Base-by-base conservation (phyloP, 2,113 vertebrate genomes). In the Ceyx margarethae region DNA sequence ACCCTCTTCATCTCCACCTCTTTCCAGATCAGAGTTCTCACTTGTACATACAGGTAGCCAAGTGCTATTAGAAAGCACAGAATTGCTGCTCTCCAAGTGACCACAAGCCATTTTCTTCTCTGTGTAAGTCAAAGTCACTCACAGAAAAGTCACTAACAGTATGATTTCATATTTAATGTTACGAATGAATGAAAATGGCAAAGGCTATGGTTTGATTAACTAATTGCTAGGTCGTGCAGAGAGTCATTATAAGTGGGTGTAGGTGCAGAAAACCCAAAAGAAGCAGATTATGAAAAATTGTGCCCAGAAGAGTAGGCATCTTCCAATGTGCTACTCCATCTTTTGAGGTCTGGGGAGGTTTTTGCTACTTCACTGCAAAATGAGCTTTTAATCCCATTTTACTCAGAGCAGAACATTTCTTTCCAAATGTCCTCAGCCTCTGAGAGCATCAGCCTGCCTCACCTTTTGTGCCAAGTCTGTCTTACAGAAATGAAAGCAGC, bases 1-100 rank as follows among this genome's bases (percentile, higher is more conserved):
- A 3, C 19, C 10, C 21, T 65, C 48, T 28, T 54, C 15, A 4
- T 13, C 64, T 50, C 53, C 18, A 11, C 6, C 46, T 76, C n/a
- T 58, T 25, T 19, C 19, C 42, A 14, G 16, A 6, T 11, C 21
- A 46, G 11, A 69, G 56, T 1, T 10, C 8, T 46, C 45, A 48
- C 16, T 11, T 15, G 1, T 1, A 0, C 0, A 0, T 16, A 8
- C 48, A 68, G 53, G 22, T 69, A 28, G 14, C 15, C 6, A 12
- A 5, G 11, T 5, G 33, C 61, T 26, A 31, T 15, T n/a, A 18
- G 43, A 40, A 85, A 56, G 13, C 19, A 21, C 29, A 15, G 65
- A 4, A 54, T 8, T 4, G 2, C 17, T 29, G 11, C 35, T 42
- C 3, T 17, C 26, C 13, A 10, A 2, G 33, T 2, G 11, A 22